These are phyloP conservation scores for Caloenas nicobarica DNA, from an alignment of 2,113 vertebrate genomes.

Conservation along the genomic window DNA sequence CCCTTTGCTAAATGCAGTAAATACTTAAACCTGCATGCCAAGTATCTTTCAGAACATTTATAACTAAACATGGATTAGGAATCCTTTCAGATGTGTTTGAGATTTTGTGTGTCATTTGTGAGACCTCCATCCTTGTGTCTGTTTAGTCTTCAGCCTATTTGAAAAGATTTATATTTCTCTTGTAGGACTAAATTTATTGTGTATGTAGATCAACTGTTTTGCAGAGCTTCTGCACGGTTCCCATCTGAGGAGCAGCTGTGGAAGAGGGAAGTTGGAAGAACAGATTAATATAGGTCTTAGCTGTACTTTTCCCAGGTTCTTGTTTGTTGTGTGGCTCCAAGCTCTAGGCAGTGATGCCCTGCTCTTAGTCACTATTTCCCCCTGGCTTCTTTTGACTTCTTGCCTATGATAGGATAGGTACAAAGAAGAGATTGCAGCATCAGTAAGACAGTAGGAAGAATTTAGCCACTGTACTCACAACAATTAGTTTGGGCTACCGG, in stretches of 20 bases:
- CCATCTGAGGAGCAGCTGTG: neutral
- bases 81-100: neutral
- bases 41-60: neutral
- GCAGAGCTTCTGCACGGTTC: neutral
- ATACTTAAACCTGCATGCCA: neutral
- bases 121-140: neutral
- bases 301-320: neutral
- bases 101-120: neutral
- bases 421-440: neutral
- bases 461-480: neutral
- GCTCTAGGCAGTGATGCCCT: neutral
- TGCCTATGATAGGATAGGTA: neutral
- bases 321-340: neutral
- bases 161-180: neutral
- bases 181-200: neutral
- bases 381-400: neutral
- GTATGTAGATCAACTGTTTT: neutral
- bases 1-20: slow-evolving; percentile 10
- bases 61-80: neutral
- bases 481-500: neutral
- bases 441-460: neutral
- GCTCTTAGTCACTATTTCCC: neutral
- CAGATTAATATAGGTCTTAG: neutral
- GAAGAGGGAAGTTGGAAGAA: neutral
- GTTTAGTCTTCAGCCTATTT: neutral